Conservation (phyloP, 2,888 invertebrate species). For the Spodoptera littoralis region DNA sequence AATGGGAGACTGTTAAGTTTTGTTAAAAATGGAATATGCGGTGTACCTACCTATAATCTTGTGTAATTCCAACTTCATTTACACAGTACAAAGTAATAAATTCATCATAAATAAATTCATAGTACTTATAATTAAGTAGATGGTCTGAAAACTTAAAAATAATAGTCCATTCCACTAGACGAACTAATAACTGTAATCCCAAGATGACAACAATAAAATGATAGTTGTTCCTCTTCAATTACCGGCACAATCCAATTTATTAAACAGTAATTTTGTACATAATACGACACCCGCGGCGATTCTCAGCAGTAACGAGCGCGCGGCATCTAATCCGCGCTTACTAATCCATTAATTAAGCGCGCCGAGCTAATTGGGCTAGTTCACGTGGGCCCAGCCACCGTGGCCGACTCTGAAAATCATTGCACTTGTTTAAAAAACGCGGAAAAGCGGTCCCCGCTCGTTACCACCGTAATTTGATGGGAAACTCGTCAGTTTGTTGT, state of each 20-base stretch:
- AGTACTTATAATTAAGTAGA: too few relatives aligned
- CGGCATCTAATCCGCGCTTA: constrained; percentile 48
- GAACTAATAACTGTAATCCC: not conserved
- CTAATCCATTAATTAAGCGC: constrained; percentile 73
- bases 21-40: too few relatives aligned
- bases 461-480: constrained; percentile 64
- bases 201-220: constrained; percentile 2
- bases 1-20: too few relatives aligned
- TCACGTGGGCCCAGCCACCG: constrained; percentile 70
- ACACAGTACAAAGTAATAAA: too few relatives aligned
- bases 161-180: too few relatives aligned
- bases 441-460: constrained; percentile 62
- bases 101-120: too few relatives aligned
- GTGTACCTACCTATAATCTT: too few relatives aligned
- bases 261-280: constrained; percentile 43
- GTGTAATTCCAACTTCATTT: too few relatives aligned
- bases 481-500: constrained; percentile 55
- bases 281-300: constrained; percentile 53
- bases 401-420: constrained; percentile 55
- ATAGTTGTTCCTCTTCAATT: constrained; percentile 11
- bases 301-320: constrained; percentile 45
- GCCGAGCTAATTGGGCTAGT: constrained; percentile 72
- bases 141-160: too few relatives aligned
- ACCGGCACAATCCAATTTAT: constrained; percentile 17
- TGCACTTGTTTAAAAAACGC: constrained; percentile 58